Evolutionary conservation across 1,140 invertebrate genomes (phyloP).

Genomic region (Lucilia cuprina): DNA sequence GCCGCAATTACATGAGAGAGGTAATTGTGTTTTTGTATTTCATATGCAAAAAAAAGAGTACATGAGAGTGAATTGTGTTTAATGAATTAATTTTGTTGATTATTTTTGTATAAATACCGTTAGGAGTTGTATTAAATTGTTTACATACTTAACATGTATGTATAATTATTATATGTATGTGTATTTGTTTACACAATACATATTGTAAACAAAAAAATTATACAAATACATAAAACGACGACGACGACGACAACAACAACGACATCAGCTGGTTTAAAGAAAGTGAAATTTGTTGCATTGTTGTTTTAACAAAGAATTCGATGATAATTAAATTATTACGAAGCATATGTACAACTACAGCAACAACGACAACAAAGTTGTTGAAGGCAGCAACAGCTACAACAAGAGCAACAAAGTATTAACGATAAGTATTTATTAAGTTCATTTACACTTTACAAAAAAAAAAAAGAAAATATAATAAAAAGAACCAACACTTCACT

Average conservation of each 20-base stretch:
- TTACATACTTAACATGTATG: neutral
- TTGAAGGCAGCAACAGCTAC: neutral
- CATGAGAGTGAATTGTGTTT: neutral
- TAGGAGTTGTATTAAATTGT: neutral
- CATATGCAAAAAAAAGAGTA: neutral
- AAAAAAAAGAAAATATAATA: too few relatives aligned
- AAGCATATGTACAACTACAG: neutral
- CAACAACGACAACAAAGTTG: neutral
- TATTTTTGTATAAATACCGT: neutral
- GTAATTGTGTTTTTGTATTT: neutral
- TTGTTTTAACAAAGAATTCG: slow-evolving; percentile 7
- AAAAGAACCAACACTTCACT: neutral
- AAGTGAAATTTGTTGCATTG: slow-evolving; percentile 15
- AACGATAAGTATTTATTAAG: neutral
- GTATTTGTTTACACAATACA: neutral
- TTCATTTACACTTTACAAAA: neutral
- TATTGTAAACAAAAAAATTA: neutral
- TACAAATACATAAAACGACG: too few relatives aligned
- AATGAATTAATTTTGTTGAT: slow-evolving; percentile 5
- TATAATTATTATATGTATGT: neutral
- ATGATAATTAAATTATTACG: slow-evolving; percentile 2
- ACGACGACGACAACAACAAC: neutral
- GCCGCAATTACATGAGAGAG: too few relatives aligned
- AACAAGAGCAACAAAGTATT: too few relatives aligned
- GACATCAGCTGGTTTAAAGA: neutral